These are phyloP conservation scores for Emydoidea blandingii DNA, from an alignment of 2,797 vertebrate genomes.

Conservation along the genomic window DNA sequence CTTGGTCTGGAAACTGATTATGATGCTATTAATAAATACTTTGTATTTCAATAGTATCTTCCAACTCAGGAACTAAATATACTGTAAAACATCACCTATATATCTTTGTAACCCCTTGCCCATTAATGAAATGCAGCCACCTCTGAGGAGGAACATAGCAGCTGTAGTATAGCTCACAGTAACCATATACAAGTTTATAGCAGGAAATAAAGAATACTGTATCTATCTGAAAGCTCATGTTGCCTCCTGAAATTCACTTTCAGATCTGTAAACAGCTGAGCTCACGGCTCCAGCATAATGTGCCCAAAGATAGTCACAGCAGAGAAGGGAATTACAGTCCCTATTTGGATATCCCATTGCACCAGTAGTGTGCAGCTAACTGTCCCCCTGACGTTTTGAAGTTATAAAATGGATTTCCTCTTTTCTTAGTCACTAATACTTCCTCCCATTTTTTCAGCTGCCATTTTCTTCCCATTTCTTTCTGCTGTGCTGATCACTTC, in stretches of 20 bases:
- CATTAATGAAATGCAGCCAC: neutral
- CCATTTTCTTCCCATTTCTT: neutral
- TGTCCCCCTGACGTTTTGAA: neutral
- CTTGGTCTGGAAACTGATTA: neutral
- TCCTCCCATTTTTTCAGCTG: neutral
- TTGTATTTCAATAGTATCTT: neutral
- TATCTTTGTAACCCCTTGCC: neutral
- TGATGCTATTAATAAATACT: neutral
- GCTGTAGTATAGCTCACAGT: neutral
- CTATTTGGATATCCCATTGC: neutral
- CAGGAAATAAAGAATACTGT: neutral
- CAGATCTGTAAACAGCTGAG: neutral
- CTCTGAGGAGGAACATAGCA: neutral
- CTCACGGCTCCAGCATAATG: neutral
- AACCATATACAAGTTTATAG: neutral
- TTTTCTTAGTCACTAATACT: neutral
- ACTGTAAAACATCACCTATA: fast-evolving
- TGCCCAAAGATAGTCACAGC: fast-evolving
- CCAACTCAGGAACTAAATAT: neutral
- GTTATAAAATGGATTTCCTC: neutral
- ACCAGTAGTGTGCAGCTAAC: neutral
- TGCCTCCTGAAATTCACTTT: neutral
- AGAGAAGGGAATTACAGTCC: neutral
- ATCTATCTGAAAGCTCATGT: neutral
- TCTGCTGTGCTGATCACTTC: neutral